Conservation (phyloP, 2,888 invertebrate genomes). For the Parnassius smintheus region DNA sequence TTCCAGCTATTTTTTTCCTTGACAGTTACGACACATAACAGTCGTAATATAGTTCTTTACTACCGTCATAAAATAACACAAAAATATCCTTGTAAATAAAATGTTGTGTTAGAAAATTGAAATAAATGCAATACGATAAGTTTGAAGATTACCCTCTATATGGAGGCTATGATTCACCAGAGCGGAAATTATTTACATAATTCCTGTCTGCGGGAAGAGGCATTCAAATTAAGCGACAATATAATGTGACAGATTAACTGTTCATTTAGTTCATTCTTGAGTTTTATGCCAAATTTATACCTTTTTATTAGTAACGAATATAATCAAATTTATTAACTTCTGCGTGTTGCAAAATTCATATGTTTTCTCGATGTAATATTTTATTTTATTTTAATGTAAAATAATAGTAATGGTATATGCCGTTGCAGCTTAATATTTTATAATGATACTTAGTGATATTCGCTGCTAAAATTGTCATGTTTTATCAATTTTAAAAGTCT, state of each 20-base stretch:
- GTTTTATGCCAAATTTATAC: constrained; percentile 14
- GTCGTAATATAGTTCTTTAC: no score
- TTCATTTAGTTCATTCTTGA: constrained; percentile 15
- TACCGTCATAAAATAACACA: no score
- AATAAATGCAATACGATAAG: neutral
- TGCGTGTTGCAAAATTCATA: neutral
- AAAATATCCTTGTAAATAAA: no score
- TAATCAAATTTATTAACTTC: constrained; percentile 3
- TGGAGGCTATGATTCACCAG: constrained; percentile 17
- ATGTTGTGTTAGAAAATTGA: no score
- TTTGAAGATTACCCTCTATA: constrained; percentile 8
- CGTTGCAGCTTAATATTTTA: no score
- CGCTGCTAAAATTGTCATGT: no score
- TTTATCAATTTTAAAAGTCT: no score
- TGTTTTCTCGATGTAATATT: neutral
- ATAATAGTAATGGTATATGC: neutral
- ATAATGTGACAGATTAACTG: constrained; percentile 21
- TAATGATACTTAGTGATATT: no score
- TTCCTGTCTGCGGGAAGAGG: constrained; percentile 20
- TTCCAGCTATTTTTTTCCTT: no score
- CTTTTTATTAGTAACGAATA: constrained; percentile 5
- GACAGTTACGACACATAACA: no score
- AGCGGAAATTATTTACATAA: constrained; percentile 26
- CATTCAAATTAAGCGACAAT: constrained; percentile 22
- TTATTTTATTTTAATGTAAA: neutral